phyloP scores from a whole-genome alignment of 2,797 vertebrate species.

The Dryobates pubescens region DNA sequence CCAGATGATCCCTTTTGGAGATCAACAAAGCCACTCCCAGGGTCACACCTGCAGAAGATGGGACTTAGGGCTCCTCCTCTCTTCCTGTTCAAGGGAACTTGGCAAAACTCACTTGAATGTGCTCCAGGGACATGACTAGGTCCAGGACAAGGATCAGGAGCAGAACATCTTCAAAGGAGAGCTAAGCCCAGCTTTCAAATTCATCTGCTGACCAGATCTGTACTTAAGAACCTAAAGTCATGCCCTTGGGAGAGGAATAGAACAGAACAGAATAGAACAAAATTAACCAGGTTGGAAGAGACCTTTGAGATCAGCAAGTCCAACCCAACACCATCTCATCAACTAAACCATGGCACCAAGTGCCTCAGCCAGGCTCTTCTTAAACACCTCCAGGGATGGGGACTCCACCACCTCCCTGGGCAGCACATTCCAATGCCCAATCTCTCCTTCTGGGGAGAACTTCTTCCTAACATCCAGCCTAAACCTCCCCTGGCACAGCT shows the following conservation, averaged over 20 bases:
- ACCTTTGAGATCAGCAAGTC: too few species aligned
- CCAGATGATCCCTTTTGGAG: not conserved
- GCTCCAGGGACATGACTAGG: not conserved
- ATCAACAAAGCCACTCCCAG: not conserved
- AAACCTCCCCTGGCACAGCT: too few species aligned
- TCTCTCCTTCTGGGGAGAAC: too few species aligned
- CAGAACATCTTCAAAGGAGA: not conserved
- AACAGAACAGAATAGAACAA: too few species aligned
- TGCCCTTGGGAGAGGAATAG: not conserved
- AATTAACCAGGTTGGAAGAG: too few species aligned
- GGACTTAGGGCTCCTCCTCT: not conserved
- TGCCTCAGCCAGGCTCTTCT: too few species aligned
- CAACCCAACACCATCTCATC: too few species aligned
- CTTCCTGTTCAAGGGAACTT: not conserved
- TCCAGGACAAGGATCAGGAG: not conserved
- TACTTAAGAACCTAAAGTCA: not conserved
- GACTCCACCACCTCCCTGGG: too few species aligned
- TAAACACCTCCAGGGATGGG: too few species aligned
- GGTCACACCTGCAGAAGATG: not conserved
- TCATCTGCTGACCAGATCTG: not conserved
- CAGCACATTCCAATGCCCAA: too few species aligned
- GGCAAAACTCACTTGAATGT: fast-evolving
- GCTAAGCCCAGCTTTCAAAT: not conserved
- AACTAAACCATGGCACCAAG: too few species aligned
- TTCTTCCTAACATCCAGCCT: too few species aligned